Conservation (phyloP, 2,113 vertebrate species). For the Varanus salvator region DNA sequence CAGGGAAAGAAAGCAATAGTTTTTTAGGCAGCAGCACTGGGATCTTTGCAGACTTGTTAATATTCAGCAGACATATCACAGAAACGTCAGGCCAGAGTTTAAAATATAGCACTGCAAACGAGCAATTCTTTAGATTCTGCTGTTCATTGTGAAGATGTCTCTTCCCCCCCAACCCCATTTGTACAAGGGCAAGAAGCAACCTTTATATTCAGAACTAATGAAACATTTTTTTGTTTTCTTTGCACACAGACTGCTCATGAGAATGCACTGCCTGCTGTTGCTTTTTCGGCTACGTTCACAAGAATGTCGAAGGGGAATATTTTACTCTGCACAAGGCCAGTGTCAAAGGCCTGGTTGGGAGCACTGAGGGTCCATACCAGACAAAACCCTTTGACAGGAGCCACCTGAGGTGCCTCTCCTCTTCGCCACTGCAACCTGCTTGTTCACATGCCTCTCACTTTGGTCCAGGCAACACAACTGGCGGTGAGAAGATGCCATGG, state of each 20-base stretch:
- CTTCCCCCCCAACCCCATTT: neutral
- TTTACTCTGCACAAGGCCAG: no score
- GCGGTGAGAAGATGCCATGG: no score
- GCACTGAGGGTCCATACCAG: no score
- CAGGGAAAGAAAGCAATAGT: constrained; percentile 47
- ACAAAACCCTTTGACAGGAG: no score
- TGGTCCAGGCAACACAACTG: no score
- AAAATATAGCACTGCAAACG: constrained; percentile 13
- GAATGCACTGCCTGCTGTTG: neutral
- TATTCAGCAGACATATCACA: constrained; percentile 58
- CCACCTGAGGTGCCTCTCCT: no score
- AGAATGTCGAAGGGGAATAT: neutral
- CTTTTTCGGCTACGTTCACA: neutral
- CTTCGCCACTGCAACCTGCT: no score
- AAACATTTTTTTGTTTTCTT: neutral
- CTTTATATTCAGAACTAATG: neutral
- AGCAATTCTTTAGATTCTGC: neutral
- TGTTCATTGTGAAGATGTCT: neutral
- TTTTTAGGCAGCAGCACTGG: constrained; percentile 41
- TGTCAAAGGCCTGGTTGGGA: no score
- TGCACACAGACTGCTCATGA: no score
- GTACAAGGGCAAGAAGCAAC: neutral
- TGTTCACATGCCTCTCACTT: no score
- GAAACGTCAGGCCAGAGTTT: constrained; percentile 38
- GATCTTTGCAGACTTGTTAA: constrained; percentile 51